These are phyloP conservation scores for Drosophila carrolli DNA, from an alignment of 1,140 invertebrate genomes.

Conservation along the genomic window DNA sequence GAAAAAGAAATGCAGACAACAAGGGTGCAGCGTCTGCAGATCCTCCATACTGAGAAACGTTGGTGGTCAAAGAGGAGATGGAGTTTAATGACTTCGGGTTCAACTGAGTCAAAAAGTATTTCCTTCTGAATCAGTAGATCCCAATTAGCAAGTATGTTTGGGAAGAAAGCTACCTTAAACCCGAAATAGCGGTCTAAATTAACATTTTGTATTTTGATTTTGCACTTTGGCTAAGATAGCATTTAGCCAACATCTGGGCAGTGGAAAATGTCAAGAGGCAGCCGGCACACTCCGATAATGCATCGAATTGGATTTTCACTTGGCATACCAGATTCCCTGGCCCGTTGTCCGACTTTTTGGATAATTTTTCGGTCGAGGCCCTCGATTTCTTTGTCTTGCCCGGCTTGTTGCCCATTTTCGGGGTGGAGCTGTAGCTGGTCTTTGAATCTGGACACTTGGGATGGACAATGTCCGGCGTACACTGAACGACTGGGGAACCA, in stretches of 20 bases:
- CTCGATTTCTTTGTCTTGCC: constrained; percentile 40
- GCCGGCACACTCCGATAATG: neutral
- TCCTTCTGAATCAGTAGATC: too few species aligned
- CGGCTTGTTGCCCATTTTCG: constrained; percentile 62
- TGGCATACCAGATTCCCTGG: constrained; percentile 50
- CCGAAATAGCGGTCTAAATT: neutral
- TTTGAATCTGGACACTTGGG: neutral
- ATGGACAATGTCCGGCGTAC: constrained; percentile 40
- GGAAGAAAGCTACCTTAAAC: too few species aligned
- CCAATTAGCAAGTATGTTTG: too few species aligned
- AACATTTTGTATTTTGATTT: too few species aligned
- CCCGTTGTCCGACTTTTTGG: neutral
- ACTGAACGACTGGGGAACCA: constrained; percentile 9
- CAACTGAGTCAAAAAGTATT: neutral
- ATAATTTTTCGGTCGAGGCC: neutral
- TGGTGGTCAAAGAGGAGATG: constrained; percentile 3
- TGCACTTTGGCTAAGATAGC: neutral
- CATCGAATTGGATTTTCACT: constrained; percentile 7
- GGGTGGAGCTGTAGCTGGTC: neutral
- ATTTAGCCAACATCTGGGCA: constrained; percentile 56
- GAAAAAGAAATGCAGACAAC: constrained; percentile 42
- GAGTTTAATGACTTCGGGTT: constrained; percentile 52
- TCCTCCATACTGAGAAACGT: constrained; percentile 9
- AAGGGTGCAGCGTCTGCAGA: constrained; percentile 7
- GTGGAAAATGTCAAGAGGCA: constrained; percentile 41